Percentiles rank a stretch among this genome's conserved stretches.
phyloP scores from a whole-genome alignment of 2,888 invertebrate species.

The Trichopoda pennipes region DNA sequence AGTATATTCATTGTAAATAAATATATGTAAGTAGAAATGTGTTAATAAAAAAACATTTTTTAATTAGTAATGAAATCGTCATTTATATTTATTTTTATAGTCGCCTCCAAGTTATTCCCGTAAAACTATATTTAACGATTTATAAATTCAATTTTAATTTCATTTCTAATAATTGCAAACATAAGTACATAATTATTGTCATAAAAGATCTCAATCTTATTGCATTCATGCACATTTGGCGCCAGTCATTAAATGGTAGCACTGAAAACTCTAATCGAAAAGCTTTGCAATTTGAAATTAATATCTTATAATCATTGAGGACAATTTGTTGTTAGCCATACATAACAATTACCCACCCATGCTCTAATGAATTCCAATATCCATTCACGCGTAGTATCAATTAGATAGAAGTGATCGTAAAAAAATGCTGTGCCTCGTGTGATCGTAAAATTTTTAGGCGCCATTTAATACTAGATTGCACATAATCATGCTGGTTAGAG shows the following conservation, averaged over 20 bases:
- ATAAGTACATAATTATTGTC: conserved; percentile 14
- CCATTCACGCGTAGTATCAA: conserved; percentile 4
- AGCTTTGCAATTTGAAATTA: conserved; percentile 26
- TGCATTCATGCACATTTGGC: conserved; percentile 40
- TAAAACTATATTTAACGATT: background rate
- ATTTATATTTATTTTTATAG: background rate
- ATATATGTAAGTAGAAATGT: too few relatives aligned
- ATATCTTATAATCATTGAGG: background rate
- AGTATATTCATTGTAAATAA: too few relatives aligned
- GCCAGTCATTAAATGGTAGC: conserved; percentile 60
- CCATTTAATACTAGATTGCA: conserved; percentile 55
- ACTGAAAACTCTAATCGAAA: background rate
- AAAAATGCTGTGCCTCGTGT: conserved; percentile 12
- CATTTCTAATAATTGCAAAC: conserved; percentile 17
- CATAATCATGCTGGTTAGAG: conserved; percentile 24
- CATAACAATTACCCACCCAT: conserved; percentile 54
- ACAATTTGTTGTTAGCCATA: conserved; percentile 24
- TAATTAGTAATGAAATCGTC: background rate
- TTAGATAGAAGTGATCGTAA: conserved; percentile 52
- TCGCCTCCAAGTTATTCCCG: background rate
- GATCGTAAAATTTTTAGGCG: conserved; percentile 59
- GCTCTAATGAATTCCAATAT: conserved; percentile 35
- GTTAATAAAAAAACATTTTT: too few relatives aligned
- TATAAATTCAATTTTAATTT: conserved; percentile 23
- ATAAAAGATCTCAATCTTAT: conserved; percentile 34